Evolutionary conservation across 2,888 invertebrate species (phyloP).

Genomic region (Cryptus armator): DNA sequence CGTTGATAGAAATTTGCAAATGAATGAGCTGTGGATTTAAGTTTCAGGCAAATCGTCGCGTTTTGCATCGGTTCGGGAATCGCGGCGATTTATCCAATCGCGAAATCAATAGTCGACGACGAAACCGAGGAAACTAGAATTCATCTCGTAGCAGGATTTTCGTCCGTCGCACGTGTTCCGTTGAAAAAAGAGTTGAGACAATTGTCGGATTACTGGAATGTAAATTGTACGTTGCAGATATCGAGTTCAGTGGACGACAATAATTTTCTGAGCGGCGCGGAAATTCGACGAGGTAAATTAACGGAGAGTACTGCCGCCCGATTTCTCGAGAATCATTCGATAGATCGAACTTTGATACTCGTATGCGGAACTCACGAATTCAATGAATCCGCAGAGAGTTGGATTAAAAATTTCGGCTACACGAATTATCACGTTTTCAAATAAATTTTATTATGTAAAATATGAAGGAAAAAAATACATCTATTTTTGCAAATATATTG

Average conservation of each 20-base stretch:
- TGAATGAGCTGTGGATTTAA: constrained; percentile 58
- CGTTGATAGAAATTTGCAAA: neutral
- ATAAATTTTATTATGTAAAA: constrained; percentile 50
- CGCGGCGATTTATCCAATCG: constrained; percentile 80
- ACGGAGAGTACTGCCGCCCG: constrained; percentile 69
- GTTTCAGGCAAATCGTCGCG: constrained; percentile 79
- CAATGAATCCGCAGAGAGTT: constrained; percentile 73
- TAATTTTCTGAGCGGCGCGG: constrained; percentile 72
- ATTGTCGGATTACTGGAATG: constrained; percentile 82
- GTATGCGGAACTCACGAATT: constrained; percentile 81
- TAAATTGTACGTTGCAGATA: constrained; percentile 79
- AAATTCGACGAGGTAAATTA: constrained; percentile 74
- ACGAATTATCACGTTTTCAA: constrained; percentile 75
- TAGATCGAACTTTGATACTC: constrained; percentile 77
- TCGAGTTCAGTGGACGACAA: constrained; percentile 61
- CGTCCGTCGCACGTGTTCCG: constrained; percentile 76
- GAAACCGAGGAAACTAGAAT: constrained; percentile 80
- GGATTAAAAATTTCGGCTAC: constrained; percentile 70
- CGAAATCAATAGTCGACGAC: constrained; percentile 77
- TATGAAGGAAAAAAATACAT: neutral
- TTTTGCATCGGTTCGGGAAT: constrained; percentile 82
- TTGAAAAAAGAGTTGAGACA: constrained; percentile 77
- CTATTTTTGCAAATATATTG: neutral
- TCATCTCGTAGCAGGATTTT: constrained; percentile 78
- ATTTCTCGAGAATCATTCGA: constrained; percentile 64